Evolutionary conservation across 2,888 invertebrate species (phyloP), one percentile per base, ranked within the genome.

Genomic region (Orthosia incerta): DNA sequence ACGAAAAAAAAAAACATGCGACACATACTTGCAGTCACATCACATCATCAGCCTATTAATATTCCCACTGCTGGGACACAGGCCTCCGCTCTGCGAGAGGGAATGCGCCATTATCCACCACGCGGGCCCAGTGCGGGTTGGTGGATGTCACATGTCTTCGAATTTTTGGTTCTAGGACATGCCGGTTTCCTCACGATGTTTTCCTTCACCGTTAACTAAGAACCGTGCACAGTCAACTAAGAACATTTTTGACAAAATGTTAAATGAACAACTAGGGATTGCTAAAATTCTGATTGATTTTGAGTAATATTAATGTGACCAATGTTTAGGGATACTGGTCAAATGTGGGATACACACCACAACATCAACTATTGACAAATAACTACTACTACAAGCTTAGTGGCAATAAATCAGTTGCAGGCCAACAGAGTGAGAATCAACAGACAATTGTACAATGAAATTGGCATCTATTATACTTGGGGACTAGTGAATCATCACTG

Each of bases 1-100:
- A 78, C 70, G n/a, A 46, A 68, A 74, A 68, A 68, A 53, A 68
- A 76, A 76, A 67, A 76, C 74, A 74, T 74, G 78, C 75, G 3
- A 56, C 59, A 74, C 48, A 67, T 31, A 71, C 71, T 62, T 77
- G 55, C n/a, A n/a, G n/a, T n/a, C n/a, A n/a, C n/a, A n/a, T n/a
- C n/a, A n/a, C n/a, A n/a, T n/a, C n/a, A n/a, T n/a, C n/a, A n/a
- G n/a, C n/a, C n/a, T n/a, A n/a, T n/a, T n/a, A n/a, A n/a, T n/a
- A n/a, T n/a, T n/a, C n/a, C n/a, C n/a, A n/a, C n/a, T n/a, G n/a
- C n/a, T n/a, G n/a, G n/a, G n/a, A n/a, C n/a, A n/a, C n/a, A n/a
- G n/a, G n/a, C n/a, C n/a, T n/a, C n/a, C n/a, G n/a, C n/a, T n/a
- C n/a, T n/a, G n/a, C n/a, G n/a, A n/a, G n/a, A n/a, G n/a, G n/a